Base-by-base conservation (phyloP, 2,797 vertebrate species). In the Spinus pinus region DNA sequence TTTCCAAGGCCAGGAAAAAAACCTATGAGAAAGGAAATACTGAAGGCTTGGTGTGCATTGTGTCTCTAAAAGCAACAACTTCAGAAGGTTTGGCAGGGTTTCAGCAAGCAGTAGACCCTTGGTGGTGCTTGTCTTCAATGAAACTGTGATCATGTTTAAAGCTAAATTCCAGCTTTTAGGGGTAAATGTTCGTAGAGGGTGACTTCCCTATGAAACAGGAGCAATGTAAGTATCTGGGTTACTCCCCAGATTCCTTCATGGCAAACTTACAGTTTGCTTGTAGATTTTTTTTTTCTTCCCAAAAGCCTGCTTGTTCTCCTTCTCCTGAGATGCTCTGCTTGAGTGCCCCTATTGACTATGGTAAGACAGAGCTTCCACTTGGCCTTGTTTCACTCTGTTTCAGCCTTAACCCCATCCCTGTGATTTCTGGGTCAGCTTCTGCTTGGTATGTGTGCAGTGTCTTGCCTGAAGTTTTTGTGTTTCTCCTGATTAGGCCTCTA, bases 381-480 rank as follows among this genome's bases (percentile, higher is more conserved):
- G 58, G 61, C 56, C 80, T 84, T 4, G 1, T 91, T 91, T 91
- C 81, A 70, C 47, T 47, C n/a, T 33, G 8, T 86, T 86, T 91
- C 80, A 74, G 72, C 41, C 54, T 67, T 72, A 69, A 51, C 51
- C 70, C 70, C 60, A 56, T 58, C 22, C 51, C 65, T 82, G 21
- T 80, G 65, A 23, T 91, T 93, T 86, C 58, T 93, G 89, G 50
- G 47, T 83, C 88, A 92, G 58, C 61, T 92, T 93, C 79, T 90
- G 39, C 35, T 77, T 88, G 50, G 12, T 72, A 30, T 51, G 35
- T 78, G 35, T 42, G 51, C 75, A 66, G 39, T 21, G 19, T 47
- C 37, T 73, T 74, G 53, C 69, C 71, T 87, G 69, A 50, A 78
- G 50, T 69, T 62, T 51, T 3, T 41, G 60, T 2, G 1, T 73